Base-by-base conservation (phyloP, 2,888 invertebrate genomes). In the Yponomeuta sedellus region DNA sequence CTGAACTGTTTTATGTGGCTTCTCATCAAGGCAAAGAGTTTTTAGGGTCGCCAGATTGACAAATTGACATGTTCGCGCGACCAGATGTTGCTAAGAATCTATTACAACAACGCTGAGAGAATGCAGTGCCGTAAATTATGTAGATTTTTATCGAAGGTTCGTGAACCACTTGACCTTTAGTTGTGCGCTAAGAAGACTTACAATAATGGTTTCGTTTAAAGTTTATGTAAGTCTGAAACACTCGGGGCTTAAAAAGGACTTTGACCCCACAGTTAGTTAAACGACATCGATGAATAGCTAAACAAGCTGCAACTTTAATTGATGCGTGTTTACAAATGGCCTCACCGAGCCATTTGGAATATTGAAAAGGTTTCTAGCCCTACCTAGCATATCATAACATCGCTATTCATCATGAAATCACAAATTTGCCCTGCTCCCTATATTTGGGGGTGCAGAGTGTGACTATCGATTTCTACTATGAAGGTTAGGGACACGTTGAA, bases 401-500 rank as follows among this genome's bases (percentile, higher is more conserved):
- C 44, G 12, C 44, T 52, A 52, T 12, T 58, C 20, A 58, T 11
- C 58, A 58, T 58, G 20, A 20, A 58, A 61, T 61, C 61, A 61
- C 28, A 28, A 61, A 61, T 61, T 25, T 11, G 11, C n/a, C 58
- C 2, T 34, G 34, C 6, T 28, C 61, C 34, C 39, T 25, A 28
- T 11, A 16, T 61, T 61, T 12, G 61, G 61, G 61, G 16, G 34
- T 1, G 28, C 16, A 16, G 25, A 34, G 61, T 34, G 61, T 34
- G 61, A 25, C 8, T 61, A 61, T 61, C 61, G 61, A 61, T 61
- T 34, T 61, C 5, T 28, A n/a, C 28, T 6, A 3, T 61, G 61
- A 61, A 61, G 61, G 61, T 61, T 61, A 61, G 61, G 28, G 61
- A 12, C 61, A 28, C n/a, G 25, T 34, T 61, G 28, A 61, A 61